Percentiles rank a stretch among this genome's conserved stretches.
These are phyloP conservation scores for Sceliomorpha sp. DNA, from an alignment of 2,888 invertebrate genomes.

Conservation along the genomic window DNA sequence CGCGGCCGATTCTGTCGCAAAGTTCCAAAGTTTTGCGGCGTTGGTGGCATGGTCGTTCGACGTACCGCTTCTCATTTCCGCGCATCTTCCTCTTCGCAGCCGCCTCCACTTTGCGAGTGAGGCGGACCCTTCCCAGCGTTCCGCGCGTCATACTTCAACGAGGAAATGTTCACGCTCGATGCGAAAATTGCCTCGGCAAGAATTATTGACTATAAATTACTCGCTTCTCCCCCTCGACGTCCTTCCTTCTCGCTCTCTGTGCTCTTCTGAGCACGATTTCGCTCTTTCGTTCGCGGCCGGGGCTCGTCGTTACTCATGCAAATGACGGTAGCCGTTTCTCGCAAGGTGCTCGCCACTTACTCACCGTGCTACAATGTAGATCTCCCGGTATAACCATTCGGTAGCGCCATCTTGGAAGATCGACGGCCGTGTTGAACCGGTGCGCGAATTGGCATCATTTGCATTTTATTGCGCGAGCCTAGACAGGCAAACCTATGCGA, in stretches of 20 bases:
- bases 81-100: too few species aligned
- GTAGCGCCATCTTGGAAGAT: not conserved
- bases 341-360: constrained; percentile 56
- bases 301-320: constrained; percentile 70
- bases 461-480: constrained; percentile 69
- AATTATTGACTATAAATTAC: constrained; percentile 77
- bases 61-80: too few species aligned
- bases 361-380: constrained; percentile 51
- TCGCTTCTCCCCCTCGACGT: constrained; percentile 51
- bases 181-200: constrained; percentile 73
- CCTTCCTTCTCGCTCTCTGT: constrained; percentile 54
- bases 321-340: constrained; percentile 63
- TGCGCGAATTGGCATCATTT: constrained; percentile 68
- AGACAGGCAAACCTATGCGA: too few species aligned
- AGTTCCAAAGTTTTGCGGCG: too few species aligned
- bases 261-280: constrained; percentile 34
- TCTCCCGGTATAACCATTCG: not conserved
- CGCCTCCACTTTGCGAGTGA: too few species aligned
- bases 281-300: constrained; percentile 44
- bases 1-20: too few species aligned
- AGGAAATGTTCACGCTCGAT: constrained; percentile 68
- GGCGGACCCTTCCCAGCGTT: too few species aligned
- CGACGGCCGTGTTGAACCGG: constrained; percentile 19
- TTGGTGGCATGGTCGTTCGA: too few species aligned
- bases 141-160: constrained; percentile 52